Percentiles rank a stretch among this genome's conserved stretches.
Conservation (phyloP, 2,888 invertebrate genomes). For the Prosapia bicincta region DNA sequence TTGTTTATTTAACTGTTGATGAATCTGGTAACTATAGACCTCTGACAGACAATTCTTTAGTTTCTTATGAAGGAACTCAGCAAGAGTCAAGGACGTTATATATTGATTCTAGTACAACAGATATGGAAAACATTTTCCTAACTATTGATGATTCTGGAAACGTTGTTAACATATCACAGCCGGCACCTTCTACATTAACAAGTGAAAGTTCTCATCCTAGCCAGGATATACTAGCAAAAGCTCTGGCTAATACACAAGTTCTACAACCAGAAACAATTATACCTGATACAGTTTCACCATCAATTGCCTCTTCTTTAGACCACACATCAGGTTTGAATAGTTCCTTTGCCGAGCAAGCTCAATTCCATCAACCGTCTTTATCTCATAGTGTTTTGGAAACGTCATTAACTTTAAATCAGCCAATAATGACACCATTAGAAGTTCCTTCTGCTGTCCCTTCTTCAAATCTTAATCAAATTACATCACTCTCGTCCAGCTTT, state of each 20-base stretch:
- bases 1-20: constrained; percentile 29
- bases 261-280: constrained; percentile 32
- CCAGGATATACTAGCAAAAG: constrained; percentile 39
- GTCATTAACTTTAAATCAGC: constrained; percentile 68
- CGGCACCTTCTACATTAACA: constrained; percentile 12
- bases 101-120: constrained; percentile 9
- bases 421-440: constrained; percentile 80
- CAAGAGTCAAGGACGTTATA: constrained; percentile 13
- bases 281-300: constrained; percentile 7
- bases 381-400: constrained; percentile 61
- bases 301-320: constrained; percentile 1
- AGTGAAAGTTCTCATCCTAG: constrained; percentile 14
- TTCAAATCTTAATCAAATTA: constrained; percentile 5
- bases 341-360: constrained; percentile 16
- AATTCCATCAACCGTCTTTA: constrained; percentile 26
- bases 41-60: constrained; percentile 13
- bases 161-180: constrained; percentile 27
- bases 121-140: constrained; percentile 31
- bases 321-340: constrained; percentile 3
- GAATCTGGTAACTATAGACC: constrained; percentile 26
- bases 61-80: constrained; percentile 17
- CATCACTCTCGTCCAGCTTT: constrained; percentile 16
- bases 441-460: constrained; percentile 49
- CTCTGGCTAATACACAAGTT: constrained; percentile 40
- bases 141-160: constrained; percentile 32